phyloP scores from a whole-genome alignment of 1,140 invertebrate genomes.

The Bombus polaris region DNA sequence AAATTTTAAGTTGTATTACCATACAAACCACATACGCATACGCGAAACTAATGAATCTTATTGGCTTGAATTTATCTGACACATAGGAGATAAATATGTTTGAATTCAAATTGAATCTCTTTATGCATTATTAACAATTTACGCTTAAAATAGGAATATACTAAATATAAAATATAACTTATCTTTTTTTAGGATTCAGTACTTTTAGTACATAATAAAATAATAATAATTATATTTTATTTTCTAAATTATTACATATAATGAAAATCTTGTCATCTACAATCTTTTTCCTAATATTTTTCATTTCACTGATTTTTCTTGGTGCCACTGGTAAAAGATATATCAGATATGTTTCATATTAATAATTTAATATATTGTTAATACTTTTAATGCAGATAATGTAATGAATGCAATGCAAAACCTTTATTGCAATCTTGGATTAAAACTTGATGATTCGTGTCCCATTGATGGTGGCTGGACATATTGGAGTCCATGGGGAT shows the following conservation, averaged over 20 bases:
- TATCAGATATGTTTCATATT: too few relatives aligned
- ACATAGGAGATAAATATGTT: not conserved
- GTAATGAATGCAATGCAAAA: constrained; percentile 6
- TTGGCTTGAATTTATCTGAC: constrained; percentile 21
- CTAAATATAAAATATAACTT: not conserved
- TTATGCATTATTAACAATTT: not conserved
- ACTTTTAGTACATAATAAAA: not conserved
- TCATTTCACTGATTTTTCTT: not conserved
- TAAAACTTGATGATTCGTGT: constrained; percentile 7
- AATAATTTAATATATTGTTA: not conserved
- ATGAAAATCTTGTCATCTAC: not conserved
- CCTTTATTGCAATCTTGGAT: constrained; percentile 36
- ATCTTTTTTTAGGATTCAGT: not conserved
- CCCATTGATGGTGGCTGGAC: constrained; percentile 45
- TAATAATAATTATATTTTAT: not conserved
- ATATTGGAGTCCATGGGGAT: constrained; percentile 36
- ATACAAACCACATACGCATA: not conserved
- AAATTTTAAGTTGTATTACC: not conserved
- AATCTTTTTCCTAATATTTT: not conserved
- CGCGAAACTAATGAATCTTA: not conserved
- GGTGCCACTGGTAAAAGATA: constrained; percentile 3
- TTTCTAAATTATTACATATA: not conserved
- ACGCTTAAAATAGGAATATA: not conserved
- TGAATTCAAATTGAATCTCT: constrained; percentile 22
- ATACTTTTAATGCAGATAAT: not conserved